Evolutionary conservation across 2,888 invertebrate genomes (phyloP).

Genomic region (Temnothorax rugatulus): DNA sequence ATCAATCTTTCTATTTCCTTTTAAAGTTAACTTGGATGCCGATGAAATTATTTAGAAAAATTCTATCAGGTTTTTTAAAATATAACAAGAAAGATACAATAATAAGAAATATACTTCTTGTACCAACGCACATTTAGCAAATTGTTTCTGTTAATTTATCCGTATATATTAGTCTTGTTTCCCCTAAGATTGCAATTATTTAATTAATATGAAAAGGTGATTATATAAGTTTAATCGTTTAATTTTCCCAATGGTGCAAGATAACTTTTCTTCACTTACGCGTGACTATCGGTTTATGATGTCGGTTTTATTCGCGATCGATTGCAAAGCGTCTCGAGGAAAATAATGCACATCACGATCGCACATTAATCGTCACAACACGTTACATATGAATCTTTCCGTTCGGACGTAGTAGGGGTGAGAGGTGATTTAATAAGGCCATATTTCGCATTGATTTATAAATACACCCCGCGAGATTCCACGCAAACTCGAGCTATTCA

Average conservation of each 20-base stretch:
- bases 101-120: not conserved
- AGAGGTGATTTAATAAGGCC: conserved; percentile 78
- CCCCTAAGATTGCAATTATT: too few relatives aligned
- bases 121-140: not conserved
- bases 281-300: not conserved
- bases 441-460: conserved; percentile 80
- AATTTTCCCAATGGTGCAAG: not conserved
- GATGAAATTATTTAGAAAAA: not conserved
- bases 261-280: not conserved
- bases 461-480: conserved; percentile 74
- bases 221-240: not conserved
- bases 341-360: conserved; percentile 64
- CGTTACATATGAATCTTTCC: conserved; percentile 59
- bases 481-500: conserved; percentile 16
- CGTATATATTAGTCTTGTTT: not conserved
- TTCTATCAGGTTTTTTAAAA: not conserved
- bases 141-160: not conserved
- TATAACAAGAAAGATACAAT: not conserved
- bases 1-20: conserved; percentile 5
- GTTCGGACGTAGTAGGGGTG: conserved; percentile 63
- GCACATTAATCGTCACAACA: conserved; percentile 68
- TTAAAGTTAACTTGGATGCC: not conserved
- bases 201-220: too few relatives aligned
- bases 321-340: conserved; percentile 55
- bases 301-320: conserved; percentile 28